Percentiles rank a stretch among this genome's conserved stretches.
Conservation (phyloP, 2,888 invertebrate genomes). For the Nasonovia ribisnigri region DNA sequence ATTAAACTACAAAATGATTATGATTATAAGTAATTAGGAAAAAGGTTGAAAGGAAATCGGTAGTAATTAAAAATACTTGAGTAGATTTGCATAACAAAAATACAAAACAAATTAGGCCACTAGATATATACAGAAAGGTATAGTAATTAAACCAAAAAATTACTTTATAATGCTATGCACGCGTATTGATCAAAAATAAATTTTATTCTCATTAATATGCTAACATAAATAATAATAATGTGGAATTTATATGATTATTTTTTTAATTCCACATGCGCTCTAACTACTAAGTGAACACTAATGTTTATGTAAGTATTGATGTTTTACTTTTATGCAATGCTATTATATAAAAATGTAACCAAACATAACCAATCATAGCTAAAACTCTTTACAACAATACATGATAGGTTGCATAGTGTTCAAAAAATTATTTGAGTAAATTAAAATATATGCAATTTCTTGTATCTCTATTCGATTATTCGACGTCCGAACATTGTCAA, state of each 20-base stretch:
- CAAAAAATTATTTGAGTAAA: neutral
- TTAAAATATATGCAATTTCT: neutral
- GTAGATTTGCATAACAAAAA: constrained; percentile 4
- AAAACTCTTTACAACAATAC: neutral
- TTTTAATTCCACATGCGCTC: neutral
- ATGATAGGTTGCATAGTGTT: neutral
- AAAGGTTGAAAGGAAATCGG: constrained; percentile 11
- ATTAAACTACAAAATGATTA: constrained; percentile 45
- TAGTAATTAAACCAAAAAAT: constrained; percentile 25
- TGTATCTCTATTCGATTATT: neutral
- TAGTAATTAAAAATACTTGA: constrained; percentile 31
- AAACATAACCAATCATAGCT: neutral
- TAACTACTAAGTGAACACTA: neutral
- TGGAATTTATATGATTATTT: neutral
- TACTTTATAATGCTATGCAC: constrained; percentile 1
- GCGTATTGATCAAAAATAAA: constrained; percentile 2
- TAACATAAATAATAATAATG: neutral
- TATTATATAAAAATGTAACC: neutral
- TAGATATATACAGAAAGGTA: neutral
- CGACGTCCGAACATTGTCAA: neutral
- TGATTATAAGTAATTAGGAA: constrained; percentile 29
- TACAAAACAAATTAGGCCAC: neutral
- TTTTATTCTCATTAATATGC: neutral
- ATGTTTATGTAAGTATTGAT: neutral
- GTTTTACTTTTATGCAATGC: neutral